phyloP scores from a whole-genome alignment of 1,140 invertebrate genomes.

The Odontomachus brunneus region DNA sequence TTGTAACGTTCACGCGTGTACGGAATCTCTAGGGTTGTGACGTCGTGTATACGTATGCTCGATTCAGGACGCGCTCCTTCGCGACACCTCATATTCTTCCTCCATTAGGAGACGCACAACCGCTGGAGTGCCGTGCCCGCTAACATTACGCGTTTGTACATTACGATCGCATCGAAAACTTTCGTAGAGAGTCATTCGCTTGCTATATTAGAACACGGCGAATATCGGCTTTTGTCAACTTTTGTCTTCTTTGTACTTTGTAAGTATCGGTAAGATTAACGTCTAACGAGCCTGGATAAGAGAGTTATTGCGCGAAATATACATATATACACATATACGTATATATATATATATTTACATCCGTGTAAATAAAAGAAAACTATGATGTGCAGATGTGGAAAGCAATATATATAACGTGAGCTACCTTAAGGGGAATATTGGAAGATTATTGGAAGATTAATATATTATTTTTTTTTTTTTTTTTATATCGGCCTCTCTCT shows the following conservation, averaged over 20 bases:
- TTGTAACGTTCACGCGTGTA: constrained; percentile 41
- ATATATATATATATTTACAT: neutral
- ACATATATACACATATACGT: constrained; percentile 36
- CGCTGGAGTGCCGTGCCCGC: constrained; percentile 14
- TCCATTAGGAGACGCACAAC: constrained; percentile 18
- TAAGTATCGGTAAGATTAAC: constrained; percentile 48
- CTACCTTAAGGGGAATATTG: constrained; percentile 34
- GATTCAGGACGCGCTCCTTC: constrained; percentile 2
- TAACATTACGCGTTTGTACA: constrained; percentile 48
- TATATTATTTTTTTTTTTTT: constrained; percentile 56
- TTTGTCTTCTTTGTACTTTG: constrained; percentile 59
- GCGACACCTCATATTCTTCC: constrained; percentile 41
- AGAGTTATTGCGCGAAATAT: constrained; percentile 38
- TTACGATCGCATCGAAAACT: constrained; percentile 49
- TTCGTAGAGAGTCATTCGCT: constrained; percentile 59
- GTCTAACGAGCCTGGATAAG: constrained; percentile 48
- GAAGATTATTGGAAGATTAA: constrained; percentile 37
- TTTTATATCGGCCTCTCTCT: constrained; percentile 38
- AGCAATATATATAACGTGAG: constrained; percentile 54
- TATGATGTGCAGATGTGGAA: constrained; percentile 53
- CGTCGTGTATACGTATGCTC: neutral
- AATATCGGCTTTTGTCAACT: constrained; percentile 53
- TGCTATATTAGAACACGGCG: constrained; percentile 43
- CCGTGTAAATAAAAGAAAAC: constrained; percentile 41
- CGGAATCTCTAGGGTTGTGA: constrained; percentile 32